Conservation (phyloP, 1,140 invertebrate species). For the Anagrus nilaparvatae region DNA sequence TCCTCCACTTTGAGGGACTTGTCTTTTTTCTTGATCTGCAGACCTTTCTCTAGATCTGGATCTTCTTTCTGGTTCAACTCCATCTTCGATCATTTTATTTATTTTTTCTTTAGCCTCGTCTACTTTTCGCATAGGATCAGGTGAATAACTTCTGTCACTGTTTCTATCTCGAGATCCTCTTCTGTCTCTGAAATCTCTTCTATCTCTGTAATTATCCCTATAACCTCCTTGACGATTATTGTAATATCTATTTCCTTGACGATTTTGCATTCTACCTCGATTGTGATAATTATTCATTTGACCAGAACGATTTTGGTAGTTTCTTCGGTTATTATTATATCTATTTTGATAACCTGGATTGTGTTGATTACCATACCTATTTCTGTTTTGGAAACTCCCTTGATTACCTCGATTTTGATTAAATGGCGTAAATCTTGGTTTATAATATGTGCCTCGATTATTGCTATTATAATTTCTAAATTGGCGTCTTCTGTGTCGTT, state of each 20-base stretch:
- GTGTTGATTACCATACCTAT: slow-evolving; percentile 26
- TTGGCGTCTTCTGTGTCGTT: slow-evolving; percentile 43
- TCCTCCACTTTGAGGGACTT: slow-evolving; percentile 9
- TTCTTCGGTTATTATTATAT: slow-evolving; percentile 26
- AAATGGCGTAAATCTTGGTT: slow-evolving; percentile 55
- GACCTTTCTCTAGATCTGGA: slow-evolving; percentile 5
- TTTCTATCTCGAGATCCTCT: slow-evolving; percentile 41
- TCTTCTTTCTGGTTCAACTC: slow-evolving; percentile 39
- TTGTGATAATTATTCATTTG: slow-evolving; percentile 15
- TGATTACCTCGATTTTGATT: slow-evolving; percentile 40
- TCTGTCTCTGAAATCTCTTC: slow-evolving; percentile 49
- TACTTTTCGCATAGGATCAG: slow-evolving; percentile 49
- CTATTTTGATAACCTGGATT: slow-evolving; percentile 39
- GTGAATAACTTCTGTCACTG: slow-evolving; percentile 49
- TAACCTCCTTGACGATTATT: slow-evolving; percentile 48
- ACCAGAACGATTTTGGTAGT: slow-evolving; percentile 8
- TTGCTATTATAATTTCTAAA: slow-evolving; percentile 45
- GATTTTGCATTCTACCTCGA: slow-evolving; percentile 25
- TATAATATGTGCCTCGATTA: slow-evolving; percentile 65
- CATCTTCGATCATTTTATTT: slow-evolving; percentile 47
- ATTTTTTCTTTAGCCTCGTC: slow-evolving; percentile 51
- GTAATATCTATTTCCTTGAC: slow-evolving; percentile 44
- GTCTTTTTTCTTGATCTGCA: slow-evolving; percentile 3
- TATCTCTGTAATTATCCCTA: slow-evolving; percentile 50
- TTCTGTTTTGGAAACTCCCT: slow-evolving; percentile 38